Evolutionary conservation across 2,888 invertebrate genomes (phyloP).

Genomic region (Mythimna vitellina): DNA sequence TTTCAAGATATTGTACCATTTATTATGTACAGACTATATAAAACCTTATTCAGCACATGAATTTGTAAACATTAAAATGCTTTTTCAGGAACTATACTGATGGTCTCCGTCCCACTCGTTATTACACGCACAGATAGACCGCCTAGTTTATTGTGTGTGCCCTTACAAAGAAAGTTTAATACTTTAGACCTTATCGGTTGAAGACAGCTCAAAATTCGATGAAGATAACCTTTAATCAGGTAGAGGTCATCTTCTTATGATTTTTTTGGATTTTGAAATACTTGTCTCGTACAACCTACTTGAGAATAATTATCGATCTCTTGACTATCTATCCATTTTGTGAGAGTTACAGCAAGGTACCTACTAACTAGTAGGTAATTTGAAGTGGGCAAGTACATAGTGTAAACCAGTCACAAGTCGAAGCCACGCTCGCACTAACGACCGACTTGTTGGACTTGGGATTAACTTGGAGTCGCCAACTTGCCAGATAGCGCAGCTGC

Average conservation of each 20-base stretch:
- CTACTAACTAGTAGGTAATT: neutral
- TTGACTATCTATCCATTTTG: neutral
- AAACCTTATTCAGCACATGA: neutral
- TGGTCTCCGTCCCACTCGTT: neutral
- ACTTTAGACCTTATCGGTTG: constrained; percentile 6
- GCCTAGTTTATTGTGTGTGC: constrained; percentile 5
- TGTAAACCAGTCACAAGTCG: constrained; percentile 18
- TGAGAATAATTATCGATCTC: neutral
- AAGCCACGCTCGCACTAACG: constrained; percentile 29
- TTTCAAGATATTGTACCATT: neutral
- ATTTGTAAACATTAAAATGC: neutral
- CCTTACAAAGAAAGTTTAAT: constrained; percentile 6
- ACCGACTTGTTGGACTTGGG: constrained; percentile 47
- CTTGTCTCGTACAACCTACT: neutral
- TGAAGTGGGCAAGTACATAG: neutral
- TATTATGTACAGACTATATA: neutral
- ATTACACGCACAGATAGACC: neutral
- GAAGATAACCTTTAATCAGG: neutral
- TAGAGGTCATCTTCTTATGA: neutral
- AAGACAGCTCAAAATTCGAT: constrained; percentile 11
- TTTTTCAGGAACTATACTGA: neutral
- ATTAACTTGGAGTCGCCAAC: constrained; percentile 1
- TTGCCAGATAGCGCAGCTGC: neutral
- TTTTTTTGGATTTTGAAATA: neutral
- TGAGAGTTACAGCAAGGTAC: neutral